phyloP scores from a whole-genome alignment of 23 tunicate species.

The Ascidia mentula region DNA sequence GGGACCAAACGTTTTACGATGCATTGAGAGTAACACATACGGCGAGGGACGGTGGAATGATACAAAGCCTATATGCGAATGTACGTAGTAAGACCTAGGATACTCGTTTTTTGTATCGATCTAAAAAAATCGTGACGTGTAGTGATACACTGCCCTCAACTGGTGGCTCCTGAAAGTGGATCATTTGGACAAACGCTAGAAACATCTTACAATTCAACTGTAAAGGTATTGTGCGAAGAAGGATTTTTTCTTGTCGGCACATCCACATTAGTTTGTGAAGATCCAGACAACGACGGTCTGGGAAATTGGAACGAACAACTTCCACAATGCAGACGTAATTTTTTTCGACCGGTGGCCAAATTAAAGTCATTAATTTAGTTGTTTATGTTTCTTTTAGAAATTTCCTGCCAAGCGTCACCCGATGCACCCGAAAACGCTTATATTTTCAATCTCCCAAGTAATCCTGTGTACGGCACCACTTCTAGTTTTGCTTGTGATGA shows the following conservation, averaged over 20 bases:
- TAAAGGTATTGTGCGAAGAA: not conserved
- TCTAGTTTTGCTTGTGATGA: constrained; percentile 27
- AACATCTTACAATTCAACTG: constrained; percentile 22
- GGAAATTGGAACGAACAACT: constrained; percentile 51
- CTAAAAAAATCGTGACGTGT: too few species aligned
- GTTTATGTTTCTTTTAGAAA: constrained; percentile 5
- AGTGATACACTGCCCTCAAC: constrained; percentile 34
- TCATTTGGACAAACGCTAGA: not conserved
- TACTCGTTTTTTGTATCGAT: too few species aligned
- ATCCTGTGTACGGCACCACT: not conserved
- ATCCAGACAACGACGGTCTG: constrained; percentile 32
- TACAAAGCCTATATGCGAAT: constrained; percentile 27
- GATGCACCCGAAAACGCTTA: constrained; percentile 31
- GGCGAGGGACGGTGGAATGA: constrained; percentile 54
- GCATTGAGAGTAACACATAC: constrained; percentile 29
- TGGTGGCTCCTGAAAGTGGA: constrained; percentile 35
- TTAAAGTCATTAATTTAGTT: not conserved
- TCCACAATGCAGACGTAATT: constrained; percentile 25
- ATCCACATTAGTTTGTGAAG: constrained; percentile 23
- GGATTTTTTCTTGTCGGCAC: constrained; percentile 21
- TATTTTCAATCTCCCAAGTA: not conserved
- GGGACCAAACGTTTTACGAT: constrained; percentile 20
- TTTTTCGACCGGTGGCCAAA: not conserved
- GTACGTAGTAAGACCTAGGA: constrained; percentile 11
- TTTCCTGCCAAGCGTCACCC: constrained; percentile 6